Evolutionary conservation across 2,113 vertebrate species (phyloP), one percentile per base, ranked within the genome.

Genomic region (Cephalopholis sonnerati): DNA sequence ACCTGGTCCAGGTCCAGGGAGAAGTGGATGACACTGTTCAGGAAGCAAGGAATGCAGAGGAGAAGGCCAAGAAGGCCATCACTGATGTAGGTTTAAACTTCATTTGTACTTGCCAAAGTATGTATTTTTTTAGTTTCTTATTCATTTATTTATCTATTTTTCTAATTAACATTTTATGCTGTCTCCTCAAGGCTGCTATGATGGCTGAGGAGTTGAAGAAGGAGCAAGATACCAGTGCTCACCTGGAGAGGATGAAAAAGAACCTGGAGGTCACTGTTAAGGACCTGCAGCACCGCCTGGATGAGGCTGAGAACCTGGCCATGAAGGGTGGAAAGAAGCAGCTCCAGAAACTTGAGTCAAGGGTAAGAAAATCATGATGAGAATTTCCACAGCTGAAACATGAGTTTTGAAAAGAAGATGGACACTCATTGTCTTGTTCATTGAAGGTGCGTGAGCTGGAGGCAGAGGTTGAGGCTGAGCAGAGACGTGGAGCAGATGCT

Each of bases 231-330:
- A 96, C 96, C 17, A 97, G 95, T 63, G 93, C 96, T 93, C 97
- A 98, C 86, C 94, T 98, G 93, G 97, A 98, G 93, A 91, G 97
- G 53, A 98, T 98, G 97, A 98, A 97, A 95, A 99, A 98, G 95
- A 98, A 98, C 94, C 95, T 97, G 92, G 97, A 98, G 86, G 86
- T 91, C 18, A 90, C 94, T 51, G 95, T 95, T 13, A 95, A 95
- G 82, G 95, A 95, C 82, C 86, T 95, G 81, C 93, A 95, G 64
- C 97, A 98, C 72, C 96, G 96, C 24, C 94, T 98, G 74, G 97
- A 98, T 86, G 97, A 98, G 32, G 97, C 97, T 68, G 97, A 98
- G 83, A 97, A 96, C 70, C 76, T 97, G 92, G 96, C 96, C n/a
- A 92, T 97, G 90, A 96, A 96, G 92, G 96, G 96, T 1, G 96